A percentile compares a stretch with the other conserved stretches of the same genome.
Conservation (phyloP, 2,888 invertebrate genomes). For the Stratiomys singularior region DNA sequence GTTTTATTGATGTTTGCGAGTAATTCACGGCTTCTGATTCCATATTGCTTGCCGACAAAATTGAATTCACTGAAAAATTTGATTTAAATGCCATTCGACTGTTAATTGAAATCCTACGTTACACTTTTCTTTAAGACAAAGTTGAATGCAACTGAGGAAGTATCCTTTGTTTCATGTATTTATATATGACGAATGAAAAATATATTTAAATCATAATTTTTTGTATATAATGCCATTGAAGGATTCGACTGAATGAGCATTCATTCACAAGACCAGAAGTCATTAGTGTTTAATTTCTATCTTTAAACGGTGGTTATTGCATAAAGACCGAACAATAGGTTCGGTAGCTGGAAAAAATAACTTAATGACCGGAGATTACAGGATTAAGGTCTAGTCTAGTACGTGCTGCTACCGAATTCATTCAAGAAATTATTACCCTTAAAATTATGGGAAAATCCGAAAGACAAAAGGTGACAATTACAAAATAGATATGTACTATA, state of each 20-base stretch:
- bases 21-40: background rate
- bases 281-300: no score
- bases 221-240: no score
- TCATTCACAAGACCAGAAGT: no score
- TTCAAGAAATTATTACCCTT: background rate
- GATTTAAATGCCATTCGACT: conserved; percentile 29
- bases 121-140: no score
- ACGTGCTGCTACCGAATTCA: background rate
- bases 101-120: no score
- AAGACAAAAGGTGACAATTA: no score
- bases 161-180: background rate
- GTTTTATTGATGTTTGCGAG: background rate
- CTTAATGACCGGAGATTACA: background rate
- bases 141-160: conserved; percentile 2
- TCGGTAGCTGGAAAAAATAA: background rate
- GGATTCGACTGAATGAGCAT: no score
- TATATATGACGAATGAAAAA: conserved; percentile 6
- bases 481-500: no score
- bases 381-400: conserved; percentile 4
- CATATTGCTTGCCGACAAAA: background rate
- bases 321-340: no score
- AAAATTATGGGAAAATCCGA: background rate
- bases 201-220: no score
- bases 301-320: no score
- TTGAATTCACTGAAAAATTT: conserved; percentile 13